These are phyloP conservation scores for Xenus cinereus DNA, from an alignment of 2,113 vertebrate species.

Conservation along the genomic window DNA sequence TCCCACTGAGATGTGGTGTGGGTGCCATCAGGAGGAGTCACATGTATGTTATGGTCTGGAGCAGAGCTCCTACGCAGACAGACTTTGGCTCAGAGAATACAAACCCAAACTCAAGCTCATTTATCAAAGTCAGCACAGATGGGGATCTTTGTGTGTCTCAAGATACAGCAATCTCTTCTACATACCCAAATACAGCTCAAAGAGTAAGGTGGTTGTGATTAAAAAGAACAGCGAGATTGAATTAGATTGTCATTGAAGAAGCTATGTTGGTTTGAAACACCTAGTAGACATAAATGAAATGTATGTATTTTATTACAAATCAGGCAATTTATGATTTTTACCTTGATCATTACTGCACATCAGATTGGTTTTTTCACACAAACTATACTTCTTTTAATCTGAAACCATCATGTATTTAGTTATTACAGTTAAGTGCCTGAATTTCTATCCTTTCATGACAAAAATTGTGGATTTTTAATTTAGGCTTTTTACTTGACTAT, in stretches of 20 bases:
- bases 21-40: neutral
- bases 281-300: neutral
- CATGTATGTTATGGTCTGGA: accelerated
- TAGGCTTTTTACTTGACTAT: neutral
- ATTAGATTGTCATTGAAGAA: neutral
- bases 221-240: neutral
- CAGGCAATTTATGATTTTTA: neutral
- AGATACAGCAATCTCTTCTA: neutral
- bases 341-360: neutral
- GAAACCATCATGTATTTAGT: neutral
- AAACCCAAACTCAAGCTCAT: neutral
- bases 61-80: neutral
- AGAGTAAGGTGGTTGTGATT: neutral
- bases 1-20: neutral
- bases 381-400: neutral
- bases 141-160: neutral
- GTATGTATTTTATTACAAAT: neutral
- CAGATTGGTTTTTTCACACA: neutral
- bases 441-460: neutral
- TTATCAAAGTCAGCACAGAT: neutral
- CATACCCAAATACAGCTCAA: neutral
- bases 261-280: neutral
- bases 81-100: neutral
- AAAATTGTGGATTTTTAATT: neutral
- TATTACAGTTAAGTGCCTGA: neutral